A percentile compares a stretch with the other conserved stretches of the same genome.
phyloP scores from a whole-genome alignment of 2,797 vertebrate species.

The Gallinago solitaria region DNA sequence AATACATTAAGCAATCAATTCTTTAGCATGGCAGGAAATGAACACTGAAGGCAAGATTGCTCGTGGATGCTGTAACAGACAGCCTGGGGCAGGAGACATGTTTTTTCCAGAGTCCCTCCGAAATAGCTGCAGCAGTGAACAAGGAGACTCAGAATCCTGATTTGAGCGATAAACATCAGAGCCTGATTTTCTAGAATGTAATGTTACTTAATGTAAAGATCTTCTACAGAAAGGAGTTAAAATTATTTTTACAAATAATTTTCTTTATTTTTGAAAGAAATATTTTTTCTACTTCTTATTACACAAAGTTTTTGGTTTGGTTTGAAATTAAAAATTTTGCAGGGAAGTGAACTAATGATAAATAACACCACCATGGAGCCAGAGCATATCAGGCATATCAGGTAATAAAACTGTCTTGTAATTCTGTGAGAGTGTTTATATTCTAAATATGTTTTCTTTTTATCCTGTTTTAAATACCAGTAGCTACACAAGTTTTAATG shows the following conservation, averaged over 20 bases:
- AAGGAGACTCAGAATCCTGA: not conserved
- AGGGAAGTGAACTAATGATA: not conserved
- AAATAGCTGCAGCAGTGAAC: not conserved
- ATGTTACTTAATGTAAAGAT: not conserved
- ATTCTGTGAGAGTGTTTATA: not conserved
- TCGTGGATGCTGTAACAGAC: not conserved
- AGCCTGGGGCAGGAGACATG: fast-evolving
- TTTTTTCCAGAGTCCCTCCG: not conserved
- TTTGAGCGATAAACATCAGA: not conserved
- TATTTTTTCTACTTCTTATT: not conserved
- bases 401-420: not conserved
- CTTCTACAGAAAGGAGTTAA: not conserved
- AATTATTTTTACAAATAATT: not conserved
- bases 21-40: not conserved
- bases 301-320: not conserved
- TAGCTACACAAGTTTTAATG: not conserved
- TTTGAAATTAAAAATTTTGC: not conserved
- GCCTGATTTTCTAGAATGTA: not conserved
- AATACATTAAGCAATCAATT: not conserved
- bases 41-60: not conserved
- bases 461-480: not conserved
- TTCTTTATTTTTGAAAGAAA: not conserved
- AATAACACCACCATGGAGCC: not conserved
- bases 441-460: not conserved
- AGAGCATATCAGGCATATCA: not conserved